Percentiles rank a stretch among this genome's conserved stretches.
Conservation (phyloP, 2,113 vertebrate genomes). For the Poicephalus meyeri region DNA sequence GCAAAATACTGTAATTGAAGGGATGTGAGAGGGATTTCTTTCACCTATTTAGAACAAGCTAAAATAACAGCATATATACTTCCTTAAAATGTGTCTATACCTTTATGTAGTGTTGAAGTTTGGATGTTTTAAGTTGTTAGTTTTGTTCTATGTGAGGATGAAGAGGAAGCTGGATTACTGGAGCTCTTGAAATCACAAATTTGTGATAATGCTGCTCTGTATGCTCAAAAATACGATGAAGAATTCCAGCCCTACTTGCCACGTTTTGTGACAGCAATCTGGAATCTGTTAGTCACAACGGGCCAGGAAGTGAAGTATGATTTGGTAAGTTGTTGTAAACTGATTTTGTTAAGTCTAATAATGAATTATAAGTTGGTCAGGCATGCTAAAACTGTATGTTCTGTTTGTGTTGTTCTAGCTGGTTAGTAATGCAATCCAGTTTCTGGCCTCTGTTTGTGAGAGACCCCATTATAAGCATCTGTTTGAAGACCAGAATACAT, state of each 20-base stretch:
- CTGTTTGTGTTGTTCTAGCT: constrained; percentile 76
- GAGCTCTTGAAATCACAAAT: constrained; percentile 98
- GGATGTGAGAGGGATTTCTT: not conserved
- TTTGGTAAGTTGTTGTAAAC: constrained; percentile 81
- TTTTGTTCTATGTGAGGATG: constrained; percentile 84
- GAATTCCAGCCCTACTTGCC: constrained; percentile 97
- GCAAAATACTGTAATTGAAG: not conserved
- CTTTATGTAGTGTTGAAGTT: not conserved
- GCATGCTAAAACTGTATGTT: not conserved
- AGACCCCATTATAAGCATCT: constrained; percentile 97
- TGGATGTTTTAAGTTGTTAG: constrained; percentile 43
- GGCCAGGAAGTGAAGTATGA: constrained; percentile 99
- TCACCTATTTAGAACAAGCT: not conserved
- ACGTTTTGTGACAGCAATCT: constrained; percentile 96
- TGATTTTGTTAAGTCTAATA: not conserved
- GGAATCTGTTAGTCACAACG: constrained; percentile 96
- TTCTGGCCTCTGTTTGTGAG: constrained; percentile 97
- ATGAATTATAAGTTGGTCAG: not conserved
- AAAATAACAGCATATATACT: not conserved
- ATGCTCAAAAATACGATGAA: constrained; percentile 98
- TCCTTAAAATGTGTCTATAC: not conserved
- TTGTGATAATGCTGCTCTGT: constrained; percentile 97
- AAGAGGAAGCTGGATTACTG: constrained; percentile 95
- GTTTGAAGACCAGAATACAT: constrained; percentile 95
- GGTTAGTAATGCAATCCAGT: constrained; percentile 98